phyloP scores from a whole-genome alignment of 2,113 vertebrate genomes.

The Hyperoodon ampullatus region DNA sequence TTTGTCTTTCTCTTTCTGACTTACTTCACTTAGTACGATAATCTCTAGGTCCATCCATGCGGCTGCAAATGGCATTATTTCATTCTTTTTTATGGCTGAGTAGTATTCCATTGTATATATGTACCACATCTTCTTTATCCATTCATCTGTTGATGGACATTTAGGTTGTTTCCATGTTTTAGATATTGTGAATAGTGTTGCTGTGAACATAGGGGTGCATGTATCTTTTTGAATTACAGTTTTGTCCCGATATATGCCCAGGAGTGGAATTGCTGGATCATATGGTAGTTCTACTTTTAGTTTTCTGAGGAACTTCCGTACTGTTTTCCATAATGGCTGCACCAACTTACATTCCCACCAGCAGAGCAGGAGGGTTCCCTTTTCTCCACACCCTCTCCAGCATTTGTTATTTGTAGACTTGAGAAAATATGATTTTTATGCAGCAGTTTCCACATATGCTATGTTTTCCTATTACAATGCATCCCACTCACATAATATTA shows the following conservation, averaged over 20 bases:
- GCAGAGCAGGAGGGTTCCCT: background rate
- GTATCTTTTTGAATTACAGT: too few species aligned
- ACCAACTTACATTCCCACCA: background rate
- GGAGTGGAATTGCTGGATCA: background rate
- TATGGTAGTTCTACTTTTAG: background rate
- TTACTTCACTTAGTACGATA: too few species aligned
- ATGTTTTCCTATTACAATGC: accelerated
- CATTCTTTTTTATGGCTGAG: background rate
- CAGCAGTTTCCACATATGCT: too few species aligned
- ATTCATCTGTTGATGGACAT: too few species aligned
- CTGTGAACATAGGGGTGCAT: background rate
- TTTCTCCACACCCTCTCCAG: background rate
- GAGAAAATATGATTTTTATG: background rate
- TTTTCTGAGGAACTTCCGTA: background rate
- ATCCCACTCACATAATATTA: too few species aligned
- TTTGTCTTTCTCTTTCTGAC: too few species aligned
- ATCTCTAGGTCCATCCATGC: background rate
- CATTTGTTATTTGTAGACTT: background rate
- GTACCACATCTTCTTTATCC: too few species aligned
- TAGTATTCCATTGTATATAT: background rate
- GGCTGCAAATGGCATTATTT: background rate
- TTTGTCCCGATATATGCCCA: too few species aligned
- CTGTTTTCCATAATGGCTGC: background rate
- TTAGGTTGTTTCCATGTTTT: background rate
- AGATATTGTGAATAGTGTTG: background rate